These are phyloP conservation scores for Pituophis catenifer DNA, from an alignment of 2,113 vertebrate genomes.

Conservation along the genomic window DNA sequence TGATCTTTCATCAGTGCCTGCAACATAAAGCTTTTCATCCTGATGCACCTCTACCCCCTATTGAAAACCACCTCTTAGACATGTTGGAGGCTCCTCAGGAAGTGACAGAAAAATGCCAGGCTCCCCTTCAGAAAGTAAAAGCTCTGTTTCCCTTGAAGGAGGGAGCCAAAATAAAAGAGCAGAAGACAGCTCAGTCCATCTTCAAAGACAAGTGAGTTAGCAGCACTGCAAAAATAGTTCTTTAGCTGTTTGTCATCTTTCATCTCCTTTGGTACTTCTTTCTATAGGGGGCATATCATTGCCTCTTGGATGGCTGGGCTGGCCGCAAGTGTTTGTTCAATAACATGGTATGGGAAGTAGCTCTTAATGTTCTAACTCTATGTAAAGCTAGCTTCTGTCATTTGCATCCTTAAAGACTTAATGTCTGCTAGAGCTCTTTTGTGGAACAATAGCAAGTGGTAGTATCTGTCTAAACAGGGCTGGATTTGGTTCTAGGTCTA, in stretches of 20 bases:
- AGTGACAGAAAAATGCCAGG: slow-evolving; percentile 74
- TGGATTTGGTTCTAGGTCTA: neutral
- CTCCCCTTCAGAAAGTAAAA: slow-evolving; percentile 80
- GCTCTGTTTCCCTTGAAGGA: slow-evolving; percentile 84
- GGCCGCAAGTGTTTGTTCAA: neutral
- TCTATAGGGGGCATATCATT: neutral
- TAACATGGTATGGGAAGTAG: neutral
- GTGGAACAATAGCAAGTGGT: neutral
- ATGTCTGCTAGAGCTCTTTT: neutral
- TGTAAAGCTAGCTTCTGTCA: neutral
- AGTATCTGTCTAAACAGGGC: neutral
- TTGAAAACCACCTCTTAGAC: slow-evolving; percentile 79
- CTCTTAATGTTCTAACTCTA: neutral
- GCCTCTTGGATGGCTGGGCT: neutral
- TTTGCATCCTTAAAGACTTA: neutral
- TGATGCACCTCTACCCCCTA: slow-evolving; percentile 75
- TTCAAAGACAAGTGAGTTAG: slow-evolving; percentile 84
- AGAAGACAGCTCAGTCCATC: slow-evolving; percentile 84
- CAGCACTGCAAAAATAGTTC: neutral
- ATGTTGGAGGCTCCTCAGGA: slow-evolving; percentile 77
- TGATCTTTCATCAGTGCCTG: slow-evolving; percentile 82
- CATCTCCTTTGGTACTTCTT: neutral
- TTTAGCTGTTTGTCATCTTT: neutral
- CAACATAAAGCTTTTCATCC: slow-evolving; percentile 86
- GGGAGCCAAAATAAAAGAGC: slow-evolving; percentile 83